phyloP scores from a whole-genome alignment of 92 coral and sea anemone species.

The Ricordea florida region DNA sequence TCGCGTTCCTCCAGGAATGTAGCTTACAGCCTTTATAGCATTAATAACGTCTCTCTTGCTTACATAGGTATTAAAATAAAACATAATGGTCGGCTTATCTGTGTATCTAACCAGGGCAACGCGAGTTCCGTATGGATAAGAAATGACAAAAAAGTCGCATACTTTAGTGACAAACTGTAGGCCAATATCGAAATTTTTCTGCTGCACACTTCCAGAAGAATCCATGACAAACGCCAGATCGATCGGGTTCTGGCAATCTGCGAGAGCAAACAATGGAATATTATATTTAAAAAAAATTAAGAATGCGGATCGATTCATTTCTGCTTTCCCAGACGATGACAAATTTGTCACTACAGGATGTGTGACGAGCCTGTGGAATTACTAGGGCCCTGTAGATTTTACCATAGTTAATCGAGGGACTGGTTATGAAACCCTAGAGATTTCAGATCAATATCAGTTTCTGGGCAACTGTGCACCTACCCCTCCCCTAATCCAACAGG shows the following conservation, averaged over 20 bases:
- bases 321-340: too few relatives aligned
- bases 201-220: slow-evolving; percentile 62
- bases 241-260: slow-evolving; percentile 67
- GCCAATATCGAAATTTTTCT: slow-evolving; percentile 10
- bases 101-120: slow-evolving; percentile 65
- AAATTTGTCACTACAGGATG: too few relatives aligned
- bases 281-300: too few relatives aligned
- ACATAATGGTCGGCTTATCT: slow-evolving; percentile 27
- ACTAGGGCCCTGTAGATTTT: too few relatives aligned
- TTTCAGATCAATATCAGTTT: too few relatives aligned
- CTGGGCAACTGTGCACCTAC: too few relatives aligned
- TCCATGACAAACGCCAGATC: slow-evolving; percentile 70
- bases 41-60: slow-evolving; percentile 12
- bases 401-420: too few relatives aligned
- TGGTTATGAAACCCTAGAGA: too few relatives aligned
- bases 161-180: slow-evolving; percentile 52
- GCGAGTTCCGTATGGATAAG: slow-evolving; percentile 42
- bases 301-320: too few relatives aligned
- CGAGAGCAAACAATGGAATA: not conserved
- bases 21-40: slow-evolving; percentile 10
- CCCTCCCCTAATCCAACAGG: too few relatives aligned
- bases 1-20: slow-evolving; percentile 42
- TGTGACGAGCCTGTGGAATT: too few relatives aligned
- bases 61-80: slow-evolving; percentile 37
- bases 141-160: slow-evolving; percentile 47